Evolutionary conservation across 2,888 invertebrate genomes (phyloP).

Genomic region (Drosophila mercatorum): DNA sequence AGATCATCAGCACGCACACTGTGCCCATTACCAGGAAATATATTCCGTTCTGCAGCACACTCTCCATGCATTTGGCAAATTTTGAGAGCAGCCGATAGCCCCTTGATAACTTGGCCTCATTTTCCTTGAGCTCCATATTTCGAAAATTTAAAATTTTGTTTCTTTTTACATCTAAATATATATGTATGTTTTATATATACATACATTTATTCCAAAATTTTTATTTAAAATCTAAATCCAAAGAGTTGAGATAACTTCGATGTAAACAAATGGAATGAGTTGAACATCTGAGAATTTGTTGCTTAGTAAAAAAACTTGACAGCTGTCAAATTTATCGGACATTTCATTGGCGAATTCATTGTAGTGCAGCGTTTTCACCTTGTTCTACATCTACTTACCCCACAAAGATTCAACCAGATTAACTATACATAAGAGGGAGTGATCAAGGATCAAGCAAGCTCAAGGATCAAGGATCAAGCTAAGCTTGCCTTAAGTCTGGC

Average conservation of each 20-base stretch:
- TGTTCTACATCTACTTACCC: neutral
- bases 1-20: slow-evolving; percentile 37
- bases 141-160: neutral
- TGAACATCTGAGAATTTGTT: neutral
- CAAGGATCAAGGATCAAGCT: too few species aligned
- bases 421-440: too few species aligned
- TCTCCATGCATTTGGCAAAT: neutral
- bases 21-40: slow-evolving; percentile 39
- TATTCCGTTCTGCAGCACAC: slow-evolving; percentile 41
- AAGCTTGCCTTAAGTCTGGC: too few species aligned
- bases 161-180: neutral
- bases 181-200: neutral
- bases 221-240: slow-evolving; percentile 1
- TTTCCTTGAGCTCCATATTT: slow-evolving; percentile 21
- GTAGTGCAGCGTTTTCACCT: neutral
- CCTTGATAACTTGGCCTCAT: slow-evolving; percentile 1
- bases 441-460: too few species aligned
- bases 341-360: too few species aligned
- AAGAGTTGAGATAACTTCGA: slow-evolving; percentile 26
- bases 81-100: neutral
- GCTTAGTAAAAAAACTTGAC: too few species aligned
- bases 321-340: too few species aligned
- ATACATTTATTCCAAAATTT: neutral
- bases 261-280: slow-evolving; percentile 19
- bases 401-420: too few species aligned